Base-by-base conservation (phyloP, 1,140 invertebrate species). In the Apis mellifera region DNA sequence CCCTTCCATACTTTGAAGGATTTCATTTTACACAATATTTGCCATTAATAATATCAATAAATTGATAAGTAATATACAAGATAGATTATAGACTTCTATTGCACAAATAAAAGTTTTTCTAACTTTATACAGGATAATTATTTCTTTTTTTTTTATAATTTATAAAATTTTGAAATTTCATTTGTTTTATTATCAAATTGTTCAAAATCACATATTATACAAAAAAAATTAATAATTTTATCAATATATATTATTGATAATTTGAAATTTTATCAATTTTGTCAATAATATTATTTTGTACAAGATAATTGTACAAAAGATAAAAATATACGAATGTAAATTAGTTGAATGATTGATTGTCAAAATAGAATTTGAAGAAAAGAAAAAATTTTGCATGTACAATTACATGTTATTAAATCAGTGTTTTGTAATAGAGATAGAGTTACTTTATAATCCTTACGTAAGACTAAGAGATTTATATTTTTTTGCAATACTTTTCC, bases 401-500 rank as follows among this genome's bases (percentile, higher is more conserved):
- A 65, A 76, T 65, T 76, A 52, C 2, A 54, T 0, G 17, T 65
- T 32, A 21, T 9, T 52, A 65, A 23, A 42, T 13, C 26, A 15
- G 5, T 32, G 19, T 32, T 54, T 32, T 23, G n/a, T 42, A 42
- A 17, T 48, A 32, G 32, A 42, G 48, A 42, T 69, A 21, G 12
- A 23, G 54, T 23, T 52, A 74, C 26, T n/a, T 62, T 50, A 62
- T 64, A 75, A 75, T 60, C n/a, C 23, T 48, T 75, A 26, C 15
- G 50, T 50, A 52, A 75, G n/a, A 19, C 12, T 42, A 60, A 62
- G 54, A 75, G 26, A 60, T 42, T 74, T 62, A 21, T n/a, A 19
- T 23, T 23, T 1, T 42, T 12, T 7, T 55, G 23, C 12, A 23
- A 32, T 17, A 19, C 42, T 72, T 52, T 50, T 26, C n/a, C 9